Base-by-base conservation (phyloP, 1,140 invertebrate genomes). In the Cotesia glomerata region DNA sequence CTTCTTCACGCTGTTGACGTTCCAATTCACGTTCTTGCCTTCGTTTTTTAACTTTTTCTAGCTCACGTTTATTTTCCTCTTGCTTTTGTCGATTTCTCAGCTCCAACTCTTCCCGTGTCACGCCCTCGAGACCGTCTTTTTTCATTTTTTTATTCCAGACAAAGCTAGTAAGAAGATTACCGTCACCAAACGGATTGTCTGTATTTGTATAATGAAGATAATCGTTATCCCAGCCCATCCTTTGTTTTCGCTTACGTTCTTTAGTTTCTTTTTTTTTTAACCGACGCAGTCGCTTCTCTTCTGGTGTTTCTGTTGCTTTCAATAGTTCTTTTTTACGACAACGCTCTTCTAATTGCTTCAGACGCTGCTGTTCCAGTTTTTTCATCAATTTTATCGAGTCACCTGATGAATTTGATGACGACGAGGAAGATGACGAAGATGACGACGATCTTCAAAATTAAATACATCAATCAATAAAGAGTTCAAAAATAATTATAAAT, bases 181-280 rank as follows among this genome's bases (percentile, higher is more conserved):
- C 95, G 90, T 99, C 98, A 2, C 98, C 98, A 88, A 99, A 99
- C 0, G 98, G 98, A 89, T 99, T 99, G 84, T 99, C 97, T 26
- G 93, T 93, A 86, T 99, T 98, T 9, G 97, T 99, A 81, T 99
- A 99, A 78, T 97, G 96, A 18, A 96, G 88, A 83, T 98, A 97
- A 84, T 98, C 96, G 77, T 95, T 95, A 86, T 98, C 96, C 96
- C 96, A 98, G 2, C 97, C 96, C 95, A 97, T 97, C 74, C 95
- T 86, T 85, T 96, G 92, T 74, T 97, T 95, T 3, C 95, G 86
- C 72, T 93, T 93, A 18, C 94, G 88, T 86, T 98, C 97, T 83
- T 99, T 99, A 0, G 91, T 92, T 85, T 97, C 93, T 82, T 98
- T 98, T 78, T 98, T 98, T 59, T 89, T 89, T 45, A 99, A 85